Evolutionary conservation across 2,797 vertebrate genomes (phyloP).

Genomic region (Simalia tracyae): DNA sequence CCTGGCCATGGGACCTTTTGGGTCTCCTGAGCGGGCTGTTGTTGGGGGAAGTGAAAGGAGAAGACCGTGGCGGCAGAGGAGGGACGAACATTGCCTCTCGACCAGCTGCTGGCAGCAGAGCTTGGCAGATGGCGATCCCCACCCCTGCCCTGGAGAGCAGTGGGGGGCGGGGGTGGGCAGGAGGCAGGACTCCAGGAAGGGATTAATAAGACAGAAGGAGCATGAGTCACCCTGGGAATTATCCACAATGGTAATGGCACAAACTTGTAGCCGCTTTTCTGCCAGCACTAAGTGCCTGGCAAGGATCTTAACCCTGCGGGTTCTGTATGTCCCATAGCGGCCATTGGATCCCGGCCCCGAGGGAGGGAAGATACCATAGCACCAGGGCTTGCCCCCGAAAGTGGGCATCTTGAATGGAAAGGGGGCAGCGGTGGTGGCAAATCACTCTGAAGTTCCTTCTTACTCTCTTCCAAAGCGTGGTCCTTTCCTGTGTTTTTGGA

Average conservation of each 20-base stretch:
- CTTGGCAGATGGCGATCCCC: neutral
- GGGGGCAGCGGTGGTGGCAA: neutral
- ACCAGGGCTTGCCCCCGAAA: neutral
- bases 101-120: neutral
- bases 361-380: neutral
- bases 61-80: neutral
- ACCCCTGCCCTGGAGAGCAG: neutral
- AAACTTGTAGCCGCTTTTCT: neutral
- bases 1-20: neutral
- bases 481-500: slow-evolving; percentile 11
- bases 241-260: neutral
- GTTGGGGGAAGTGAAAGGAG: too few relatives aligned
- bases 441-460: too few relatives aligned
- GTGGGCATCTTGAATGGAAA: neutral
- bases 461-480: neutral
- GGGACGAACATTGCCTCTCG: too few relatives aligned
- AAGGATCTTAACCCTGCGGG: neutral
- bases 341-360: neutral
- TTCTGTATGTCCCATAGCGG: neutral
- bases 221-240: neutral
- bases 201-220: neutral
- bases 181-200: neutral
- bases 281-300: neutral
- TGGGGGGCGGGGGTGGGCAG: fast-evolving
- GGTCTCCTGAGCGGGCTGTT: neutral